These are phyloP conservation scores for Bombus sibiricus DNA, from an alignment of 1,140 invertebrate genomes.

Conservation along the genomic window DNA sequence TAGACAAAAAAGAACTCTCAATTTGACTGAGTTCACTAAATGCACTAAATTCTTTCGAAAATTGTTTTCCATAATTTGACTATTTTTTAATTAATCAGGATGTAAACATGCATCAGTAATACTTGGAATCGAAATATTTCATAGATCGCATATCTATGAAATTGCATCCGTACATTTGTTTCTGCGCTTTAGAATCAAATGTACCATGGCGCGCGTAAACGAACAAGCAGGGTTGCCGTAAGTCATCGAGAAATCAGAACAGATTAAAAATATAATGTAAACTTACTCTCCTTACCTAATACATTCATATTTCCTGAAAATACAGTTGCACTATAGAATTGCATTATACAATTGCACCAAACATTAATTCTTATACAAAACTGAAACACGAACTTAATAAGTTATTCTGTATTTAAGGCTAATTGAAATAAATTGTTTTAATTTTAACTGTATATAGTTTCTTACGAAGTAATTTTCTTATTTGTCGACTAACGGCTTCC, in stretches of 20 bases:
- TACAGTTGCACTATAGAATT: background rate
- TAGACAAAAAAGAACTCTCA: too few species aligned
- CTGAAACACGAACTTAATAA: background rate
- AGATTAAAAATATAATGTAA: background rate
- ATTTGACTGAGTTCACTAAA: background rate
- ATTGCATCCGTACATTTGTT: slow-evolving; percentile 64
- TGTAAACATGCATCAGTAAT: slow-evolving; percentile 52
- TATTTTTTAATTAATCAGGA: background rate
- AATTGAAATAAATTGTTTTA: slow-evolving; percentile 2
- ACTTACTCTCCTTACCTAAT: background rate
- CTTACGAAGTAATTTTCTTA: slow-evolving; percentile 47
- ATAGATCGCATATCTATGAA: slow-evolving; percentile 51
- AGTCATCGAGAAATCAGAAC: slow-evolving; percentile 52
- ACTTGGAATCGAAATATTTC: slow-evolving; percentile 35
- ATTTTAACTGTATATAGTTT: slow-evolving; percentile 7
- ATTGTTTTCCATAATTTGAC: background rate
- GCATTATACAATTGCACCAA: slow-evolving; percentile 1
- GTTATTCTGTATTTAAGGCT: background rate
- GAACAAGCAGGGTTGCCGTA: slow-evolving; percentile 43
- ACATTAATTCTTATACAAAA: slow-evolving; percentile 17
- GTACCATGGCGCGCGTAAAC: slow-evolving; percentile 53
- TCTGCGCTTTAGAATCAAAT: slow-evolving; percentile 76
- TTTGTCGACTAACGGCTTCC: slow-evolving; percentile 56
- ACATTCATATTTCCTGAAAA: background rate
- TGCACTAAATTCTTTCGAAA: background rate